Base-by-base conservation (phyloP, 2,113 vertebrate genomes). In the Anolis carolinensis region DNA sequence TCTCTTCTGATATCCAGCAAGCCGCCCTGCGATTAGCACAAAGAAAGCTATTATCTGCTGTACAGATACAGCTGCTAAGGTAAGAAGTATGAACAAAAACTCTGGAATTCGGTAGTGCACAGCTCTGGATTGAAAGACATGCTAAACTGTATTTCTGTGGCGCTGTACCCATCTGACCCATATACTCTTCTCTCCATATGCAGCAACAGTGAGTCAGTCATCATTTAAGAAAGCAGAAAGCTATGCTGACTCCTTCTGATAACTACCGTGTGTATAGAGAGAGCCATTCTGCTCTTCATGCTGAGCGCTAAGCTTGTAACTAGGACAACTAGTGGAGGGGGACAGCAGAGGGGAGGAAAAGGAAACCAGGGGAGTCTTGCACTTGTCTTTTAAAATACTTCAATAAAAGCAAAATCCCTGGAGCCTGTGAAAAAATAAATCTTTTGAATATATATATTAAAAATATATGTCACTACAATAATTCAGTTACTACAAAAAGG, bases 21-120 rank as follows among this genome's bases (percentile, higher is more conserved):
- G 96, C 96, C 78, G 71, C 81, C 0, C 73, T 39, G 32, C 95
- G 96, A 72, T 93, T 97, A 85, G 85, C 68, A 59, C 92, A 94
- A 27, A 96, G 96, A 88, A 95, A 89, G 30, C 90, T 86, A 10
- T 88, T 97, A 70, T 85, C 96, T 4, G 11, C 68, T 83, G 75
- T 97, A 13, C 97, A 97, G 0, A 72, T 89, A 76, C 93, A 96
- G 74, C 94, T 97, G 20, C 85, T 97, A 79, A 96, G 97, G 97
- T 97, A 83, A 95, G 93, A 62, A 82, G 18, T 86, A 2, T n/a
- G 71, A 81, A 85, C 87, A 39, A 70, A 84, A 86, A 39, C 23
- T 70, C 44, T 82, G 59, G 48, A 76, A 65, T 65, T 65, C 72
- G 32, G 18, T 75, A 13, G 76, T 65, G 30, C n/a, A 67, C n/a